These are phyloP conservation scores for Himalopsyche japonica DNA, from an alignment of 2,888 invertebrate genomes.

Conservation along the genomic window DNA sequence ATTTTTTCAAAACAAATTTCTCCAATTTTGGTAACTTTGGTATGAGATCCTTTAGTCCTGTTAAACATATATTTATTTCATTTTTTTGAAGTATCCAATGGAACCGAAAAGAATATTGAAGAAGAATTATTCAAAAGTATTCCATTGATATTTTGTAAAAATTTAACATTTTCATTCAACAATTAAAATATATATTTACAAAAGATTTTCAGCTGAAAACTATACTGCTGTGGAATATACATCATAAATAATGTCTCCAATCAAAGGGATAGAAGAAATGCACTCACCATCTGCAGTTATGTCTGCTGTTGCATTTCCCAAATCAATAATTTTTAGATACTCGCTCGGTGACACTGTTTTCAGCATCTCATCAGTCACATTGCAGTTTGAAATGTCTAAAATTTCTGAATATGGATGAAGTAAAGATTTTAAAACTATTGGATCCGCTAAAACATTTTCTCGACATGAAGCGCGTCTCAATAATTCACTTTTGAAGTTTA, in stretches of 20 bases:
- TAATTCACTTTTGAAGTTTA: conserved; percentile 14
- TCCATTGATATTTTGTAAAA: too few relatives aligned
- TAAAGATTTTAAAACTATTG: conserved; percentile 41
- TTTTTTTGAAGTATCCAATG: too few relatives aligned
- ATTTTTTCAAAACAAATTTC: not conserved
- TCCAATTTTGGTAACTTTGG: not conserved
- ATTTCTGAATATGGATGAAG: conserved; percentile 44
- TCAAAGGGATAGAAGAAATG: too few relatives aligned
- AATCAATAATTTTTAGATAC: conserved; percentile 44
- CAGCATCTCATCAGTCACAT: conserved; percentile 46
- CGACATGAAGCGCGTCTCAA: conserved; percentile 16
- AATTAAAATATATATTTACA: too few relatives aligned
- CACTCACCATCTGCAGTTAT: conserved; percentile 39
- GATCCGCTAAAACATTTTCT: conserved; percentile 16
- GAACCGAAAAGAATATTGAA: too few relatives aligned
- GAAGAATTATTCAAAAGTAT: too few relatives aligned
- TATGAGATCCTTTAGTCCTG: conserved; percentile 3
- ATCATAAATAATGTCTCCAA: too few relatives aligned
- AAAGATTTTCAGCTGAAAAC: too few relatives aligned
- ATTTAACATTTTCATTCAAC: too few relatives aligned
- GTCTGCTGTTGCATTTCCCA: not conserved
- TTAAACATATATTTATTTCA: too few relatives aligned
- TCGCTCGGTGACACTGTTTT: conserved; percentile 43
- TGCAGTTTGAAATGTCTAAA: conserved; percentile 45
- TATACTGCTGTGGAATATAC: too few relatives aligned